Conservation (phyloP, 2,888 invertebrate species). For the Minunthozetes semirufus region DNA sequence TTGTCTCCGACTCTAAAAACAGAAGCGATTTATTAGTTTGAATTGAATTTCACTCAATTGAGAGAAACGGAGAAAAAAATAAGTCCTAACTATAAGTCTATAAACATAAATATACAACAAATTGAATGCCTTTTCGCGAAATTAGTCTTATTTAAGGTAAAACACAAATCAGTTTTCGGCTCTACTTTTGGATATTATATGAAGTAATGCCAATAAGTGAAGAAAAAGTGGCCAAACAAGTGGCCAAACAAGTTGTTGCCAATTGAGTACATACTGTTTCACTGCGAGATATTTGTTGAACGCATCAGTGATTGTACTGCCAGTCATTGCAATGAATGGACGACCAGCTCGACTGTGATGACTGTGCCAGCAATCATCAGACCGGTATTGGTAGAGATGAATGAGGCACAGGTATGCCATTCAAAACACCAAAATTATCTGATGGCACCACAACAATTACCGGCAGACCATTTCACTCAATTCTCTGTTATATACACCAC, state of each 20-base stretch:
- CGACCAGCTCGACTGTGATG: conserved; percentile 2
- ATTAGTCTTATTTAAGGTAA: neutral
- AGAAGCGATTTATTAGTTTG: neutral
- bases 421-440: neutral
- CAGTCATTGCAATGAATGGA: neutral
- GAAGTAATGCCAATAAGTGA: neutral
- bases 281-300: neutral
- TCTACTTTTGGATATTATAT: neutral
- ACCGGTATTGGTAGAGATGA: neutral
- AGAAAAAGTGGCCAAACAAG: neutral
- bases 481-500: neutral
- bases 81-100: neutral
- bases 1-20: neutral
- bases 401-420: conserved; percentile 9
- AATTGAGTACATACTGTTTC: conserved; percentile 6
- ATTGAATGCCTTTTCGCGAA: conserved; percentile 8
- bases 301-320: conserved; percentile 4
- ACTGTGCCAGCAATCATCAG: neutral
- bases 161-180: neutral
- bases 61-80: neutral
- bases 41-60: neutral
- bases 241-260: neutral
- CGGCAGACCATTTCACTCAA: neutral
- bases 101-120: neutral
- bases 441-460: neutral